Evolutionary conservation across 2,888 invertebrate species (phyloP), one percentile per base, ranked within the genome.

Genomic region (Drosophila picticornis): DNA sequence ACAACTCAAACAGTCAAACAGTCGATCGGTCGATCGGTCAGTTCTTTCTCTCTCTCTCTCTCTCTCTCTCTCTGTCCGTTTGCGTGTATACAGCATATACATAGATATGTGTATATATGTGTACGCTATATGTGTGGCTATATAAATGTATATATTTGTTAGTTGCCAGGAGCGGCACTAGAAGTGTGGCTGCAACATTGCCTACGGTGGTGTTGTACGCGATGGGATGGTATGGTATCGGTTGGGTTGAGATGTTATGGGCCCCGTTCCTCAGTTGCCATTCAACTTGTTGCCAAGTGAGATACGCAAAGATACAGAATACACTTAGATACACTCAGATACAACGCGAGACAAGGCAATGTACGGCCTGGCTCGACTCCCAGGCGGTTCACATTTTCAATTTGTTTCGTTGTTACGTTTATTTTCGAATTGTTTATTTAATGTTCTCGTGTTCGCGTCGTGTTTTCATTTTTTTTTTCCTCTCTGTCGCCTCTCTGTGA

Each of bases 231-330:
- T 11, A 43, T 22, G 43, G 40, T 2, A 40, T 40, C 9, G 63
- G 36, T 43, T 38, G 46, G 25, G 22, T 32, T 31, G 19, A 25
- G 16, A 46, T 46, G 46, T 43, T 63, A 55, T 65, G 74, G 75
- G 73, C 59, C 75, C 48, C 69, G 59, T 48, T 70, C 52, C 56
- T 61, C 63, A 61, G 52, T 70, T 71, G 80, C 64, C 84, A 84
- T 87, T 87, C 84, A 84, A 84, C 84, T 84, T 84, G 84, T 84
- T 84, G 84, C 84, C 87, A 87, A 87, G 84, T 84, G 76, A 72
- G 77, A 77, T 67, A 77, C 67, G 64, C 62, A 60, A 62, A 67
- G 77, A 68, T 63, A 72, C 67, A 67, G 57, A 58, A 62, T 69
- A 77, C 76, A 76, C 67, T 61, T 61, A 50, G 70, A 79, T 70